These are phyloP conservation scores for Xiphophorus hellerii DNA, from an alignment of 2,113 vertebrate genomes.

Conservation along the genomic window DNA sequence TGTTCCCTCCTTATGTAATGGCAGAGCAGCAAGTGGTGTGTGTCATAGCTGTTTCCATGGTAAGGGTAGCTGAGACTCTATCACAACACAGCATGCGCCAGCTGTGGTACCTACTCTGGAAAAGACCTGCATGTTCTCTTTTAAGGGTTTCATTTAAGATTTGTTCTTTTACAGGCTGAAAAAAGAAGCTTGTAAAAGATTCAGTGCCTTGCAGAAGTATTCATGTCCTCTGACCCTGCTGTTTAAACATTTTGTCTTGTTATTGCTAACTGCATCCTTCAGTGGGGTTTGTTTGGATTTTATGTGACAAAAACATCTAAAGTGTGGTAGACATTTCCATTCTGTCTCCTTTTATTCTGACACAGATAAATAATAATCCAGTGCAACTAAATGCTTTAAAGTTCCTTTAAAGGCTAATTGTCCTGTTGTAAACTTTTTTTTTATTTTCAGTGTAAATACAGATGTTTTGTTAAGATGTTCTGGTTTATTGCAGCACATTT, in stretches of 20 bases:
- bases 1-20: constrained; percentile 70
- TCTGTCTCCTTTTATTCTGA: not conserved
- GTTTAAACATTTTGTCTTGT: too few relatives aligned
- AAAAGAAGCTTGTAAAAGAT: not conserved
- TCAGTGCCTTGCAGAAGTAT: not conserved
- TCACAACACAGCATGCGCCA: constrained; percentile 55
- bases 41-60: constrained; percentile 72
- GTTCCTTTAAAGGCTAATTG: too few relatives aligned
- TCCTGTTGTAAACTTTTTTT: too few relatives aligned
- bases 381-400: too few relatives aligned
- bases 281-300: not conserved
- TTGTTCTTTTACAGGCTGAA: not conserved
- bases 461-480: too few relatives aligned
- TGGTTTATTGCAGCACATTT: too few relatives aligned
- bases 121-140: constrained; percentile 19
- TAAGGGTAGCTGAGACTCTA: constrained; percentile 48
- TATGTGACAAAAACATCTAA: not conserved
- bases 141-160: constrained; percentile 7
- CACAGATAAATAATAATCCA: too few relatives aligned
- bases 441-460: too few relatives aligned
- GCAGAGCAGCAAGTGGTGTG: constrained; percentile 58
- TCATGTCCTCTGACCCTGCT: too few relatives aligned
- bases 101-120: constrained; percentile 29
- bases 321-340: too few relatives aligned
- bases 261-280: not conserved